Evolutionary conservation across 2,113 vertebrate genomes (phyloP).

Genomic region (Dicerorhinus sumatrensis): DNA sequence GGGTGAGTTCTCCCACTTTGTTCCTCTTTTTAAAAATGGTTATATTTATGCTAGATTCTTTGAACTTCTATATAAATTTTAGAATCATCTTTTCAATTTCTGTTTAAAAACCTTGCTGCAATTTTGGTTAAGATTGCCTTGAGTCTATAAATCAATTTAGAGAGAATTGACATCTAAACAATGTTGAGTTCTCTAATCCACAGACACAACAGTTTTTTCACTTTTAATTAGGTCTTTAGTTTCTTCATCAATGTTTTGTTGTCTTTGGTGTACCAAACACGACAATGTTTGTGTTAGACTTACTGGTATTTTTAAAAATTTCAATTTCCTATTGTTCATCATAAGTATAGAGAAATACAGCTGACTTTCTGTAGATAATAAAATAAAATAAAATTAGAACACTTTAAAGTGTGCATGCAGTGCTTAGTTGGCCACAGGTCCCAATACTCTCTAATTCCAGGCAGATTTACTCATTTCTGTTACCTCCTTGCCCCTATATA

Average conservation of each 20-base stretch:
- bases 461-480: not conserved
- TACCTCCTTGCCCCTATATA: not conserved
- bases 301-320: not conserved
- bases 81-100: not conserved
- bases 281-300: not conserved
- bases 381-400: not conserved
- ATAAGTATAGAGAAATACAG: not conserved
- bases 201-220: not conserved
- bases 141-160: slow-evolving; percentile 12
- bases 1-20: not conserved
- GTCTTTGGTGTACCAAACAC: not conserved
- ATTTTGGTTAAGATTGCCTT: slow-evolving; percentile 10
- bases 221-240: slow-evolving; percentile 18
- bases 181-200: not conserved
- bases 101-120: not conserved
- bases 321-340: not conserved
- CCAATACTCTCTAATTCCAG: not conserved
- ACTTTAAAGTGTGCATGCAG: not conserved
- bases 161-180: slow-evolving; percentile 6
- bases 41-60: not conserved
- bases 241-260: slow-evolving; percentile 8
- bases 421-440: not conserved
- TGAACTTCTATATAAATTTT: not conserved
- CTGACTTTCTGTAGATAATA: not conserved
- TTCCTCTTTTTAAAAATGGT: not conserved